Percentiles rank a stretch among this genome's conserved stretches.
phyloP scores from a whole-genome alignment of 2,113 vertebrate genomes.

The Bos taurus region DNA sequence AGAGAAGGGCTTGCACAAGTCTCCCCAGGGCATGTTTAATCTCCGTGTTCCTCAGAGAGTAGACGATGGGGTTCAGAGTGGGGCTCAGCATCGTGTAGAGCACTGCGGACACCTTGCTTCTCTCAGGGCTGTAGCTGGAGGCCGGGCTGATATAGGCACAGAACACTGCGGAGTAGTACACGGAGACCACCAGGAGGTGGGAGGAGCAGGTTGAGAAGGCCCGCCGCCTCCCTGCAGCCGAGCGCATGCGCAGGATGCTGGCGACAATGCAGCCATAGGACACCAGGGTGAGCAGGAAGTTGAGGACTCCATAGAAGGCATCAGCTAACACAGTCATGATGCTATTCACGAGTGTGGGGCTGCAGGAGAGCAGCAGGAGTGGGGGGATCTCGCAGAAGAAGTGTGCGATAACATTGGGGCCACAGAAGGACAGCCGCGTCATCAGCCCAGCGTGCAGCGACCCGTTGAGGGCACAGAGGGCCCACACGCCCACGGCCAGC shows the following conservation, averaged over 20 bases:
- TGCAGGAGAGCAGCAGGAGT: background rate
- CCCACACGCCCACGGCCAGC: background rate
- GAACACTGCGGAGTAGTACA: conserved; percentile 25
- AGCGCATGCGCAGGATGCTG: conserved; percentile 31
- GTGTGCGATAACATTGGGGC: background rate
- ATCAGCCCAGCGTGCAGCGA: conserved; percentile 5
- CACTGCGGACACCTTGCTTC: conserved; percentile 33
- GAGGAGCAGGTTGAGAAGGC: conserved; percentile 62
- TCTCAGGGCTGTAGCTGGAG: conserved; percentile 20
- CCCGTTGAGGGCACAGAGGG: background rate
- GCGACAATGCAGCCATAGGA: conserved; percentile 36
- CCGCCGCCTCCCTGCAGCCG: background rate
- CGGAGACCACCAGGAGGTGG: conserved; percentile 32
- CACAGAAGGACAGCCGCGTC: conserved; percentile 6
- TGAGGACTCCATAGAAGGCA: conserved; percentile 14
- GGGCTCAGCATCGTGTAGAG: conserved; percentile 49
- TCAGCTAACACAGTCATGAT: background rate
- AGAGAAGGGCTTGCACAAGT: background rate
- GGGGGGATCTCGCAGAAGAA: conserved; percentile 35
- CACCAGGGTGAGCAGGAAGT: conserved; percentile 29
- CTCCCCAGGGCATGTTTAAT: background rate
- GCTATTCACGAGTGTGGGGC: background rate
- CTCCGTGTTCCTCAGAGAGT: background rate
- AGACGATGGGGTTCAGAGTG: conserved; percentile 15
- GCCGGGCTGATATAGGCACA: conserved; percentile 52